Evolutionary conservation across 2,113 vertebrate species (phyloP), one percentile per base, ranked within the genome.

Genomic region (Pterophyllum scalare): DNA sequence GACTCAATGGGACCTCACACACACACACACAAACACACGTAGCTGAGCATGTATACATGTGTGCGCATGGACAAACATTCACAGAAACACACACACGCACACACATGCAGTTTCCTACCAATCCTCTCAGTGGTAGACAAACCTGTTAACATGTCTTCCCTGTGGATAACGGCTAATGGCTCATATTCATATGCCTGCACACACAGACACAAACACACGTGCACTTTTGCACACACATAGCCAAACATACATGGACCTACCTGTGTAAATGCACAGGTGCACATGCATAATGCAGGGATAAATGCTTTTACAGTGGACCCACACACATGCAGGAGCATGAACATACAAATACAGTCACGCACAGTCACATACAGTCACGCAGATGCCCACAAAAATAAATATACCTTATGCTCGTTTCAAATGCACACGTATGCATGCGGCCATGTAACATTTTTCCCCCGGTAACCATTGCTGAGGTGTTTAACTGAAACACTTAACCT

Each of bases 141-240:
- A 92, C 91, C 89, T 92, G 88, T 92, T 89, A 86, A 90, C 89
- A 89, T 49, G 83, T 85, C 74, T 79, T 84, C 87, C 87, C 86
- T 58, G 86, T 82, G 83, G 91, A 80, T 83, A 83, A 54, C 76
- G 59, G 75, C 80, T 89, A 89, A 87, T 83, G 84, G 88, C 78
- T 87, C 84, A 61, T 75, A 76, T 35, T 72, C 79, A 77, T 31
- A 76, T 33, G 26, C 46, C 67, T 49, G 46, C 70, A 49, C 10
- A 5, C 43, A 70, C 28, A 38, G 38, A 67, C 31, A 82, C 62
- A 15, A 5, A 65, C 54, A 40, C 15, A 13, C 52, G 8, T 46
- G 19, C 17, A 15, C 49, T 62, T 62, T 46, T 62, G 54, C 58
- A 6, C 59, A 28, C 40, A 60, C 13, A 33, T 33, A 35, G 40